Evolutionary conservation across 2,113 vertebrate genomes (phyloP), one percentile per base, ranked within the genome.

Genomic region (Chaenocephalus aceratus): DNA sequence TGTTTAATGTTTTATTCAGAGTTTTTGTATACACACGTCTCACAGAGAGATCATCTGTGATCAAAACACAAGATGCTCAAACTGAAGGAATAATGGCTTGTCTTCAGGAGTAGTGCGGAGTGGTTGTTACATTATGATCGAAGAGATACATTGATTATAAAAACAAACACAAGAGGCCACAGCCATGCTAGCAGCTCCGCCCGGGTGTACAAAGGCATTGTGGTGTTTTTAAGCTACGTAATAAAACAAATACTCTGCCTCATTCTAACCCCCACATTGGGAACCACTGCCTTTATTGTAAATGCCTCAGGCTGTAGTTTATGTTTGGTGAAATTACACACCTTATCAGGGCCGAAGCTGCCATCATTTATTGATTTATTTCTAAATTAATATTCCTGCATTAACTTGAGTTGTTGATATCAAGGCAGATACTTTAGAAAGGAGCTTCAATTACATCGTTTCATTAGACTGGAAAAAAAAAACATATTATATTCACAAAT

Each of bases 291-390:
- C 44, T 75, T 48, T 16, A 65, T 52, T 78, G 64, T 7, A 62
- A 15, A 21, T 1, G 30, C 86, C 78, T 44, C 8, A 21, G 86
- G 86, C 83, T 53, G 75, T 7, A 44, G 48, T 66, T 74, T 73
- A 83, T 75, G 73, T 83, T 79, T 84, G 71, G 68, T 9, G 11
- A 11, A 26, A 70, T 70, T 53, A 53, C 51, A 45, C 53, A 74
- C 60, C 74, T 78, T 71, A 82, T 82, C 75, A 54, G 70, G 13
- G 12, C 51, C n/a, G 51, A 63, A 12, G 48, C 66, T n/a, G 62
- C 64, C 80, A 74, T 78, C 54, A 45, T 13, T 11, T 73, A 86
- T 78, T 59, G 68, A 88, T 88, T 53, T 57, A 73, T 69, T 78
- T 83, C 44, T 49, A 46, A 80, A 48, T 79, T 56, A 83, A 71